Evolutionary conservation across 2,113 vertebrate genomes (phyloP).

Genomic region (Hyaena hyaena): DNA sequence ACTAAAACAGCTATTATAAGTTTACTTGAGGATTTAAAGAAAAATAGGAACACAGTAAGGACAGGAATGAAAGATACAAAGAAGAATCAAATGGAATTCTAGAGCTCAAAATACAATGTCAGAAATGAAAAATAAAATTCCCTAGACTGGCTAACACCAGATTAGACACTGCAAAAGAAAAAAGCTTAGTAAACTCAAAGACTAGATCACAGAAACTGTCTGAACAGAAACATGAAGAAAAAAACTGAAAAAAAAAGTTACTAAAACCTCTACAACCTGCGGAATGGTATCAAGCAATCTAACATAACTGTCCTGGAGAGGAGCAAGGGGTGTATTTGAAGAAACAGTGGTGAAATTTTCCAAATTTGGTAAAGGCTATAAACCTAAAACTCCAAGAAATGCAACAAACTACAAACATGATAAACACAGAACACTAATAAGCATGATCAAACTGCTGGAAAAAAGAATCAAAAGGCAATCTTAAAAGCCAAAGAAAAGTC

Average conservation of each 20-base stretch:
- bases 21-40: constrained; percentile 8
- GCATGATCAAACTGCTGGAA: neutral
- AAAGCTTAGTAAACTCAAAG: constrained; percentile 12
- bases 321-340: neutral
- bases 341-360: neutral
- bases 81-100: neutral
- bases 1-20: neutral
- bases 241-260: neutral
- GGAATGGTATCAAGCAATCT: neutral
- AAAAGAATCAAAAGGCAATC: neutral
- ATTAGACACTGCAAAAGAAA: neutral
- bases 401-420: neutral
- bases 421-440: neutral
- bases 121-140: neutral
- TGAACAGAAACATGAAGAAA: neutral
- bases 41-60: neutral
- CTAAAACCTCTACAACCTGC: neutral
- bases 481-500: neutral
- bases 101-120: neutral
- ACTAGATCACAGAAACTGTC: neutral
- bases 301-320: neutral
- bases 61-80: neutral
- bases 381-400: neutral
- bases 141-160: neutral
- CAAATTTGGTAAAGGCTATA: neutral